Base-by-base conservation (phyloP, 1,140 invertebrate genomes). In the Drosophila arawakana region DNA sequence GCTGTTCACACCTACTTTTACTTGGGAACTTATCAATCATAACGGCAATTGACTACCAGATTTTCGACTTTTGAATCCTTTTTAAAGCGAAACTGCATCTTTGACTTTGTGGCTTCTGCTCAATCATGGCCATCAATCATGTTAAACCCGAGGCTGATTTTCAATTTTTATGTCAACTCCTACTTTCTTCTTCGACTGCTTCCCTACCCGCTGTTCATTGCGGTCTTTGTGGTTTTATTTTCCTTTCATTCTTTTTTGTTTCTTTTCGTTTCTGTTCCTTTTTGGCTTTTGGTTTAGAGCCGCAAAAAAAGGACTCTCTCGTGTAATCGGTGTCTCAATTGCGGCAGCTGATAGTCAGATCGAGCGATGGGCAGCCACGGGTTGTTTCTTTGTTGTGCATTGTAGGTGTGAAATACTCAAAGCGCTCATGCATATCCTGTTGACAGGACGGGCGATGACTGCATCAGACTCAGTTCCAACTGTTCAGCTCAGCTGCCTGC, bases 361-460 rank as follows among this genome's bases (percentile, higher is more conserved):
- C 66, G 58, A 59, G 66, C 50, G 25, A 50, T 74, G 75, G 47
- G 73, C 61, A 60, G 52, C 70, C 72, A 63, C 62, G 76, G 47
- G 55, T 47, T 43, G 34, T 11, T 54, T 60, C 41, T 78, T 86
- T 82, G 67, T 83, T 73, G 65, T 81, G 71, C 73, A 83, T 89
- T 88, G 80, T 88, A 88, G 83, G 83, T 88, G 83, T 88, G 83
- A 88, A 88, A 80, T 83, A 76, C 73, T 70, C 80, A 74, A 73
- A 72, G 67, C 77, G 69, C 77, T 83, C 83, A 86, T 81, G 84
- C 83, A 89, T 88, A 88, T 88, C 83, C 83, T 88, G 77, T 89
- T 89, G 82, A 86, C 82, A 88, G 79, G 59, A 43, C 69, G 65
- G 62, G 62, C 73, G 68, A 73, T 72, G 77, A 68, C 82, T 81